Conservation (phyloP, 1,140 invertebrate genomes). For the Ceratina australensis region DNA sequence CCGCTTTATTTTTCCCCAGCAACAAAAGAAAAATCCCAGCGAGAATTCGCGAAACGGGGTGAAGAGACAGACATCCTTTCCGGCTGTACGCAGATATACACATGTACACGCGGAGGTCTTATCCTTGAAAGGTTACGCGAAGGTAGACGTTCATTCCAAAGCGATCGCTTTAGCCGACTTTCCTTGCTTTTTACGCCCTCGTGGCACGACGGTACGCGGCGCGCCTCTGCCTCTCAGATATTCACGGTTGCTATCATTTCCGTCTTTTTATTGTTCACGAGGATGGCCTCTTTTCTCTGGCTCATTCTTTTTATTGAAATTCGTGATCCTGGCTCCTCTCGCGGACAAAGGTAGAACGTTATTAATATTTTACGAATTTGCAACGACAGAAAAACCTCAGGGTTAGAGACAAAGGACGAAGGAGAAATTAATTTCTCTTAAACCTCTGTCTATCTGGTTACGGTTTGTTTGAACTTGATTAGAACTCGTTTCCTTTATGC, state of each 20-base stretch:
- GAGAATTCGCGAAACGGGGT: not conserved
- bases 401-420: no score
- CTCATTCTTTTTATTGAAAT: not conserved
- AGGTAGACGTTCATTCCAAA: not conserved
- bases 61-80: not conserved
- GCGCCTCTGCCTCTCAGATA: not conserved
- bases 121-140: conserved; percentile 4
- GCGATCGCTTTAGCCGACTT: conserved; percentile 14
- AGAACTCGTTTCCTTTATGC: no score
- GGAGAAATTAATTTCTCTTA: no score
- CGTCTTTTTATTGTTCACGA: not conserved
- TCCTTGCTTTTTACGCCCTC: not conserved
- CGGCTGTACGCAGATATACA: not conserved
- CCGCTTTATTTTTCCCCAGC: not conserved
- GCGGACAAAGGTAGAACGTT: not conserved
- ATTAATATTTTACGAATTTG: no score
- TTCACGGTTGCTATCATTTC: not conserved
- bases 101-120: not conserved
- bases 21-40: not conserved
- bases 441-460: no score
- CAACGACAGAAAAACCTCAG: no score
- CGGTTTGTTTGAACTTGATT: no score
- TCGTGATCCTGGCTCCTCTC: not conserved
- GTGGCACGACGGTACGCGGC: not conserved
- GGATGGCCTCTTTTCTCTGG: not conserved